phyloP scores from a whole-genome alignment of 2,797 vertebrate genomes.

The Iguana delicatissima region DNA sequence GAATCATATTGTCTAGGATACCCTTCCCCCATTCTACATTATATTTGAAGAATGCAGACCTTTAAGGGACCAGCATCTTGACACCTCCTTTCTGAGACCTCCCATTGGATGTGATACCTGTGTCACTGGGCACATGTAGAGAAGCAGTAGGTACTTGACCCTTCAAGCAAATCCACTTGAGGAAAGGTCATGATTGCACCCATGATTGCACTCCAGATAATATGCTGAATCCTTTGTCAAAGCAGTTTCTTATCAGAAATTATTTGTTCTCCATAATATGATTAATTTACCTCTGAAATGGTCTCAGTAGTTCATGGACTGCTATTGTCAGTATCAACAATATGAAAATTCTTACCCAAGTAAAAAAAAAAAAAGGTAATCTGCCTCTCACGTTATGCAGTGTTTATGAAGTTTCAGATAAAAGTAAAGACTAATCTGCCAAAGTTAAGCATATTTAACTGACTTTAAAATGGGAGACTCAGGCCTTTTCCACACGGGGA shows the following conservation, averaged over 20 bases:
- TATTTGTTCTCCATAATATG: not conserved
- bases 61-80: not conserved
- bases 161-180: not conserved
- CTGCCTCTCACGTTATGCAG: not conserved
- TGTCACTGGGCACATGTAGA: not conserved
- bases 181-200: not conserved
- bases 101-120: not conserved
- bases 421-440: not conserved
- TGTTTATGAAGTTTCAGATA: not conserved
- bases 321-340: too few relatives aligned
- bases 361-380: not conserved
- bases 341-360: not conserved
- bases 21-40: not conserved
- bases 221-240: not conserved
- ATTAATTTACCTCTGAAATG: not conserved
- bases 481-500: too few relatives aligned
- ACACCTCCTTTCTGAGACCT: not conserved
- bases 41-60: not conserved
- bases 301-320: not conserved
- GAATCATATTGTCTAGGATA: not conserved
- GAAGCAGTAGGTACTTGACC: not conserved
- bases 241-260: not conserved
- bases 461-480: not conserved
- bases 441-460: not conserved
- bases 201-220: too few relatives aligned